These are phyloP conservation scores for Drosophila funebris DNA, from an alignment of 1,140 invertebrate genomes.

Conservation along the genomic window DNA sequence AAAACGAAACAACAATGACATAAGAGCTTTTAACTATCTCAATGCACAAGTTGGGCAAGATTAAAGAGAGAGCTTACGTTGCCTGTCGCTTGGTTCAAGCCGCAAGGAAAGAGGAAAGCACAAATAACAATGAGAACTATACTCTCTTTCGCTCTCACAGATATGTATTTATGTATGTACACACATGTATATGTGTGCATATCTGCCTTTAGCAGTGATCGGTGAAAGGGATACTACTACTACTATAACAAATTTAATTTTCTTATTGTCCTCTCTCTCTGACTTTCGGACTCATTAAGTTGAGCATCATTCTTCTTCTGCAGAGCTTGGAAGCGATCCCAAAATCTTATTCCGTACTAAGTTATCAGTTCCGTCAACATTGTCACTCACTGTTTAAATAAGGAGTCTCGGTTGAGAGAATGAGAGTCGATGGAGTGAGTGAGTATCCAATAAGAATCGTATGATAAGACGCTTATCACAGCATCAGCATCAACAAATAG, in stretches of 20 bases:
- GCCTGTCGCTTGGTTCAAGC: too few species aligned
- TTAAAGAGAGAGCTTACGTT: too few species aligned
- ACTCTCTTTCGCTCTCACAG: neutral
- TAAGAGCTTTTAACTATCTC: too few species aligned
- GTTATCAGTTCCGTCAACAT: neutral
- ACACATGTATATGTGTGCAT: neutral
- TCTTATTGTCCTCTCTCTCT: neutral
- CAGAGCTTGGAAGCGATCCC: neutral
- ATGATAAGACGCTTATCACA: constrained; percentile 46
- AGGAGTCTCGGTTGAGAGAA: neutral
- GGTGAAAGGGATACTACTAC: neutral
- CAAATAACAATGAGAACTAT: neutral
- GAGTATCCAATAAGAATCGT: constrained; percentile 19
- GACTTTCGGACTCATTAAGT: neutral
- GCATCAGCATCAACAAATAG: constrained; percentile 3
- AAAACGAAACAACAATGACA: too few species aligned
- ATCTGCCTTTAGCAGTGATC: neutral
- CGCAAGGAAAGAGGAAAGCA: too few species aligned
- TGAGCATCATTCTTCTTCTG: too few species aligned
- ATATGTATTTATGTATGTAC: neutral
- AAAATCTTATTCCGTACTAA: neutral
- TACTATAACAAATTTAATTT: too few species aligned
- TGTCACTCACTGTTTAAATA: neutral
- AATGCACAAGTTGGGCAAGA: too few species aligned
- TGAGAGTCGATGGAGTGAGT: neutral